Conservation (phyloP, 1,140 invertebrate species). For the Bombus confusus region DNA sequence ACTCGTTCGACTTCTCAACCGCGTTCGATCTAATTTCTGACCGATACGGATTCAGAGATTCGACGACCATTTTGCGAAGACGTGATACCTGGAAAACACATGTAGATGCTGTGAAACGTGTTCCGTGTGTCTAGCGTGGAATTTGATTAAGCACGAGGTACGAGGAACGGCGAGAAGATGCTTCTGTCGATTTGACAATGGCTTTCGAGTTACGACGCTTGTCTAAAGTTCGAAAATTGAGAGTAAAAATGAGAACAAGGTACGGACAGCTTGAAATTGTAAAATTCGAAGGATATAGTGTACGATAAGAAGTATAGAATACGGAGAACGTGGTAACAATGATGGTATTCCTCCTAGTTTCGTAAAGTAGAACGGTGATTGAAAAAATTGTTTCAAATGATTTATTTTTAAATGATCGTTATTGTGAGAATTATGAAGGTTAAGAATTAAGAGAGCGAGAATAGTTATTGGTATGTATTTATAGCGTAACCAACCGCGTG, state of each 20-base stretch:
- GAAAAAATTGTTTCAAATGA: neutral
- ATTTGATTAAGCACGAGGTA: neutral
- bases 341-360: no score
- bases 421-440: neutral
- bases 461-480: conserved; percentile 42
- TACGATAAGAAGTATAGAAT: neutral
- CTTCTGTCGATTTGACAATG: neutral
- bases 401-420: neutral
- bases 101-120: neutral
- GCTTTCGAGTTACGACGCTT: neutral
- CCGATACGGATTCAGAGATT: conserved; percentile 3
- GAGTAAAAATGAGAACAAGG: neutral
- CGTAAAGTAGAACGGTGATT: neutral
- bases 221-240: neutral
- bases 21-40: conserved; percentile 38
- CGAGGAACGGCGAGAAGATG: neutral
- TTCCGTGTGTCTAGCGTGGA: neutral
- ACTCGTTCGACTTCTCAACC: neutral
- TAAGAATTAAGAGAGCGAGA: conserved; percentile 1
- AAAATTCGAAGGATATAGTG: neutral
- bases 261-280: neutral
- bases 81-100: conserved; percentile 1
- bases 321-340: no score
- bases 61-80: conserved; percentile 15
- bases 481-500: conserved; percentile 56